phyloP scores from a whole-genome alignment of 2,113 vertebrate genomes.

The Hyperopisus bebe region DNA sequence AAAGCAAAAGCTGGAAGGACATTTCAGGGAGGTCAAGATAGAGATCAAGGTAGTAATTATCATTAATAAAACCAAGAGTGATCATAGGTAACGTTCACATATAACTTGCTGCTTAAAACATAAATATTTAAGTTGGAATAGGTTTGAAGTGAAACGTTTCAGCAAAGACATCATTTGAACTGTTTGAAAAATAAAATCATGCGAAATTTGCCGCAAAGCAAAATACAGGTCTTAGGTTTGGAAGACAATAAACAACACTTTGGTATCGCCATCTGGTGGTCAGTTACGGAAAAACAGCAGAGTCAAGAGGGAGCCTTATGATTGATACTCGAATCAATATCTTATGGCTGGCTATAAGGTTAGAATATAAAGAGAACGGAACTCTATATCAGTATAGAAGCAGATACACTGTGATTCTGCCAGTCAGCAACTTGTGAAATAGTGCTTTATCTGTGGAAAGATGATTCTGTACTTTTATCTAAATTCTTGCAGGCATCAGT shows the following conservation, averaged over 20 bases:
- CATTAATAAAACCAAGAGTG: not conserved
- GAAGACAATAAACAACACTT: not conserved
- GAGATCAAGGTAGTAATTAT: not conserved
- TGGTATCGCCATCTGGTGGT: conserved; percentile 41
- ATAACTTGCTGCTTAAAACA: not conserved
- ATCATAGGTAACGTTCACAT: not conserved
- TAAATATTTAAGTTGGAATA: not conserved
- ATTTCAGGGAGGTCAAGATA: not conserved
- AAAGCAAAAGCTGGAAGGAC: not conserved
- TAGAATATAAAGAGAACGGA: not conserved
- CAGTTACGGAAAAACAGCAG: conserved; percentile 1
- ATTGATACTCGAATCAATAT: not conserved
- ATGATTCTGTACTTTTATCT: not conserved
- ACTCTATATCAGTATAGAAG: not conserved
- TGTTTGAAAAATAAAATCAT: not conserved
- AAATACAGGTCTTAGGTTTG: not conserved
- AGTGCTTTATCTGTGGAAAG: not conserved
- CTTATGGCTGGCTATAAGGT: not conserved
- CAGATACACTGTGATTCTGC: not conserved
- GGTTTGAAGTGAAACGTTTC: not conserved
- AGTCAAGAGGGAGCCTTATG: conserved; percentile 25
- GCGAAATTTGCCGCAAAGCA: not conserved
- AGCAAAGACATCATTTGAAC: not conserved
- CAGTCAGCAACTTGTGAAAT: not conserved
- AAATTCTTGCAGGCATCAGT: not conserved